Base-by-base conservation (phyloP, 2,113 vertebrate species). In the Falcunculus frontatus region DNA sequence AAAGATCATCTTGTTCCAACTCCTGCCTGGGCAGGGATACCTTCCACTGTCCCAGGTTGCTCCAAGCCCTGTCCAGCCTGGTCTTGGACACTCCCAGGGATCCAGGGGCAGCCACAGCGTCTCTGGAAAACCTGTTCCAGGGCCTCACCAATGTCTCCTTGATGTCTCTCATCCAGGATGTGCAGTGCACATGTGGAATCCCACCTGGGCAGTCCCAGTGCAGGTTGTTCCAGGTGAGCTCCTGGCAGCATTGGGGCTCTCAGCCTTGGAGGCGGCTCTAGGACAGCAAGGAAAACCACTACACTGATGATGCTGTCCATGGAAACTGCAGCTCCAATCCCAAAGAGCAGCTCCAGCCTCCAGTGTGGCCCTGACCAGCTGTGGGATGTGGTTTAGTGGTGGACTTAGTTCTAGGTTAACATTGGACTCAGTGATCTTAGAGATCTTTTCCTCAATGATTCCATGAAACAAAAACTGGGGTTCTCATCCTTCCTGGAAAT, bases 1-100 rank as follows among this genome's bases (percentile, higher is more conserved):
- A 25, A 60, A 60, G 2, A 1, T 6, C 37, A 39, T 16, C 19
- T 1, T 0, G 6, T 72, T 11, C 20, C 27, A 39, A 1, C 4
- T 15, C 8, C 15, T 56, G 16, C 19, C n/a, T 7, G 13, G 14
- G 15, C 25, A 13, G 1, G 3, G 44, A 65, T 44, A 23, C 0
- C 0, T 74, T 7, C 52, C 26, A 44, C 27, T 3, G 2, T 6
- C 10, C 33, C 39, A 67, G 15, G 52, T 0, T 46, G 16, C 37
- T 81, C 60, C 44, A 67, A 81, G 18, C 4, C 16, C 4, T 1
- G 0, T 59, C 60, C 5, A 82, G 0, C 23, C 46, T 30, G 53
- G 11, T 5, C 33, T 60, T 25, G 78, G 25, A 15, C 25, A 22
- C 33, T 39, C 4, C 39, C 77, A 89, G 44, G 37, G 33, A 11